phyloP scores from a whole-genome alignment of 2,888 invertebrate species.

The Morinoia aosen region DNA sequence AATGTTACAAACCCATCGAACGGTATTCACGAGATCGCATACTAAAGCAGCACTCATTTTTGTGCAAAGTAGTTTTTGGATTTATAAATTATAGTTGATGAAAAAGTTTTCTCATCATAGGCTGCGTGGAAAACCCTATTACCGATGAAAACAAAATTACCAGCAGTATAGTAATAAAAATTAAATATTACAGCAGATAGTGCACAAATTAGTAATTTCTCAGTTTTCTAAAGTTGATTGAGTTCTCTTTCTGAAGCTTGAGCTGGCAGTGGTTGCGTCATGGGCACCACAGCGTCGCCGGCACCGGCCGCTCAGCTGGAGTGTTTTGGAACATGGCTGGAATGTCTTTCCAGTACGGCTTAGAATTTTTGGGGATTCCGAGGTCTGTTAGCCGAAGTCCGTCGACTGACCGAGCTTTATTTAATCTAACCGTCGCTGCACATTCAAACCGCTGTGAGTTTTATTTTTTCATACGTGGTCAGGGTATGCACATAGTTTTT shows the following conservation, averaged over 20 bases:
- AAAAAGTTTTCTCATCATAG: too few species aligned
- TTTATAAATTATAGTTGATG: too few species aligned
- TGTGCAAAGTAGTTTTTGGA: too few species aligned
- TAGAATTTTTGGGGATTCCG: slow-evolving; percentile 18
- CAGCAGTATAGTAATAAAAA: too few species aligned
- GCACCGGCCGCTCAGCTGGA: neutral
- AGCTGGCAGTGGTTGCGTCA: slow-evolving; percentile 33
- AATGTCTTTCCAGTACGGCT: slow-evolving; percentile 13
- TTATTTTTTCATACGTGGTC: neutral
- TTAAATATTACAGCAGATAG: too few species aligned
- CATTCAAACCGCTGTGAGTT: neutral
- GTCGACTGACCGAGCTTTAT: slow-evolving; percentile 21
- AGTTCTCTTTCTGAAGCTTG: neutral
- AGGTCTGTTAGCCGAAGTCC: neutral
- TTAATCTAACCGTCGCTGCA: neutral
- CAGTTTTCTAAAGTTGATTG: neutral
- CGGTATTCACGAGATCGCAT: too few species aligned
- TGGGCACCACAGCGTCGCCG: slow-evolving; percentile 35
- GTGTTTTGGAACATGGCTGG: slow-evolving; percentile 33
- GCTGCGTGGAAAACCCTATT: too few species aligned
- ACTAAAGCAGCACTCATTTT: too few species aligned
- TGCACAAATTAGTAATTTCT: neutral
- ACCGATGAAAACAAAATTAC: too few species aligned
- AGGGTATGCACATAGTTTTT: neutral
- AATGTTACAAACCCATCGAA: too few species aligned